Percentiles rank a stretch among this genome's conserved stretches.
phyloP scores from a whole-genome alignment of 2,888 invertebrate species.

The Furcula furcula region DNA sequence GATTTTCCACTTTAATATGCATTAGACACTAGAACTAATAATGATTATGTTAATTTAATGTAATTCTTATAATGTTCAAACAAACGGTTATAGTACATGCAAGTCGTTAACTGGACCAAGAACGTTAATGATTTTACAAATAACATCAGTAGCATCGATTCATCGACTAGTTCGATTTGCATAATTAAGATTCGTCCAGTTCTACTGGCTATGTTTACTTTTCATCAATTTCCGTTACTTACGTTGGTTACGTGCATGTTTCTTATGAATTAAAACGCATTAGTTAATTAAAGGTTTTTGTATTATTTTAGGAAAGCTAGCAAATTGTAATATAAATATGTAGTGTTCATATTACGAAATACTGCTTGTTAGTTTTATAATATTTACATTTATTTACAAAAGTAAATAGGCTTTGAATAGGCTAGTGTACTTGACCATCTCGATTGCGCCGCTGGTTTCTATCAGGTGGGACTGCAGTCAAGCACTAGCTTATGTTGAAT shows the following conservation, averaged over 20 bases:
- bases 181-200: conserved; percentile 13
- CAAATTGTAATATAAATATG: too few species aligned
- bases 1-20: conserved; percentile 16
- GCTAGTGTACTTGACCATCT: too few species aligned
- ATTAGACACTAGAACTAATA: conserved; percentile 9
- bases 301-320: too few species aligned
- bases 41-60: conserved; percentile 3
- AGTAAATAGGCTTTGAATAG: too few species aligned
- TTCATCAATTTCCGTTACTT: conserved; percentile 5
- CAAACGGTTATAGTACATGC: too few species aligned
- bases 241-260: too few species aligned
- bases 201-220: conserved; percentile 11
- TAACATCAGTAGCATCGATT: conserved; percentile 4
- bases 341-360: not conserved
- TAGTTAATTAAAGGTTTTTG: conserved; percentile 14
- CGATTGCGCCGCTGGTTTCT: too few species aligned
- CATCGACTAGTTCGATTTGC: conserved; percentile 19
- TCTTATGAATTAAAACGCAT: too few species aligned
- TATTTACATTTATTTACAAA: not conserved
- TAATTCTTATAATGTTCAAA: too few species aligned
- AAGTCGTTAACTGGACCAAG: conserved; percentile 9
- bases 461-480: too few species aligned
- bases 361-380: not conserved
- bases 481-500: too few species aligned
- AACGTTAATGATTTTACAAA: conserved; percentile 18